Conservation (phyloP, 2,888 invertebrate species). For the Drosophila percnosoma region DNA sequence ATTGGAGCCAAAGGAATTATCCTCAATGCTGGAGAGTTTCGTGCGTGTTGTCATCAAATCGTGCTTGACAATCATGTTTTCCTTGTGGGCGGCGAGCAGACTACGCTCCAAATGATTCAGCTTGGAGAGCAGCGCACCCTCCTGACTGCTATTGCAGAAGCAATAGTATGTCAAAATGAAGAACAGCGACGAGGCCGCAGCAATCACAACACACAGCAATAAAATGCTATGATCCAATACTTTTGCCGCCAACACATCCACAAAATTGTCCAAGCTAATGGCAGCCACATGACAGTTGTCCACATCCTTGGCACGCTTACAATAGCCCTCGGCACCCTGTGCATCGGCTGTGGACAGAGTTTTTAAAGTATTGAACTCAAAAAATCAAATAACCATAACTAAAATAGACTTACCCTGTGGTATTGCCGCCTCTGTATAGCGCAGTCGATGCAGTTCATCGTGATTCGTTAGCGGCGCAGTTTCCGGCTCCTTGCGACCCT, state of each 20-base stretch:
- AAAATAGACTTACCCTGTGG: slow-evolving; percentile 18
- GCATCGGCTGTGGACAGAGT: slow-evolving; percentile 3
- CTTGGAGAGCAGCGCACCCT: slow-evolving; percentile 89
- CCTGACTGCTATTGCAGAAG: slow-evolving; percentile 90
- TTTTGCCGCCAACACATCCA: slow-evolving; percentile 68
- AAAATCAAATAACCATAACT: not conserved
- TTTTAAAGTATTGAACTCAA: not conserved
- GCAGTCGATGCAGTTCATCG: slow-evolving; percentile 73
- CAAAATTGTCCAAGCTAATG: slow-evolving; percentile 70
- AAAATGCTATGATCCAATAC: slow-evolving; percentile 85
- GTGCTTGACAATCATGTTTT: slow-evolving; percentile 88
- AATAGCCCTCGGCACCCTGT: slow-evolving; percentile 33
- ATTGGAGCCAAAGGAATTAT: slow-evolving; percentile 90
- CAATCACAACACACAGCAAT: slow-evolving; percentile 87
- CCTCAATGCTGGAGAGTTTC: slow-evolving; percentile 88
- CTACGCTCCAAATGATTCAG: slow-evolving; percentile 88
- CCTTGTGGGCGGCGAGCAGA: slow-evolving; percentile 87
- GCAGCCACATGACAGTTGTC: slow-evolving; percentile 22
- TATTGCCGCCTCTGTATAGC: slow-evolving; percentile 58
- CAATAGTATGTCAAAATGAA: slow-evolving; percentile 92
- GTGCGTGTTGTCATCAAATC: slow-evolving; percentile 87
- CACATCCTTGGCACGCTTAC: slow-evolving; percentile 40
- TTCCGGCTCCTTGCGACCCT: slow-evolving; percentile 39
- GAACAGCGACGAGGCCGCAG: slow-evolving; percentile 90
- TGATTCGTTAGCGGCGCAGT: slow-evolving; percentile 20